A percentile compares a stretch with the other conserved stretches of the same genome.
phyloP scores from a whole-genome alignment of 1,140 invertebrate genomes.

The Proctacanthus coquilletti region DNA sequence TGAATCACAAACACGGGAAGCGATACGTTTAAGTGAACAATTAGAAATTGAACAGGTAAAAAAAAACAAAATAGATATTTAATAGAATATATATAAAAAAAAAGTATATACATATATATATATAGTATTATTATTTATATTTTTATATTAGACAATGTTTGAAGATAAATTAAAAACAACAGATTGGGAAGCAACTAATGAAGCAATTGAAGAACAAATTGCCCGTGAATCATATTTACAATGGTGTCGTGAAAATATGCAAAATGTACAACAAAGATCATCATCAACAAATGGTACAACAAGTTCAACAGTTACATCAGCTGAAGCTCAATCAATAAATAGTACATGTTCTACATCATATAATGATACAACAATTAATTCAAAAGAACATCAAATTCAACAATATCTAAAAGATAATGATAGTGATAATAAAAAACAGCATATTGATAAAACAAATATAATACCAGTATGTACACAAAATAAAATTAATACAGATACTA shows the following conservation, averaged over 20 bases:
- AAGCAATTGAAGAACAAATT: slow-evolving; percentile 81
- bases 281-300: neutral
- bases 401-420: neutral
- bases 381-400: neutral
- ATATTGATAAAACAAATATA: slow-evolving; percentile 2
- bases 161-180: slow-evolving; percentile 84
- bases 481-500: slow-evolving; percentile 1
- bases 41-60: slow-evolving; percentile 62
- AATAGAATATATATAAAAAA: too few relatives aligned
- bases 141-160: slow-evolving; percentile 53
- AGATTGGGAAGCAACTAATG: slow-evolving; percentile 88
- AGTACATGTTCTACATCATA: neutral
- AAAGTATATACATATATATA: too few relatives aligned
- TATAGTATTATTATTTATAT: too few relatives aligned
- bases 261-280: slow-evolving; percentile 13
- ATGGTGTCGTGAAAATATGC: slow-evolving; percentile 62
- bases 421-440: neutral
- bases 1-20: slow-evolving; percentile 63
- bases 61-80: too few relatives aligned
- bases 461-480: slow-evolving; percentile 2
- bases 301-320: slow-evolving; percentile 21
- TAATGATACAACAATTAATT: slow-evolving; percentile 1
- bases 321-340: slow-evolving; percentile 10
- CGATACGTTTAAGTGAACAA: slow-evolving; percentile 67
- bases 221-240: slow-evolving; percentile 80